Conservation (phyloP, 2,888 invertebrate species). For the Catonia carolina region DNA sequence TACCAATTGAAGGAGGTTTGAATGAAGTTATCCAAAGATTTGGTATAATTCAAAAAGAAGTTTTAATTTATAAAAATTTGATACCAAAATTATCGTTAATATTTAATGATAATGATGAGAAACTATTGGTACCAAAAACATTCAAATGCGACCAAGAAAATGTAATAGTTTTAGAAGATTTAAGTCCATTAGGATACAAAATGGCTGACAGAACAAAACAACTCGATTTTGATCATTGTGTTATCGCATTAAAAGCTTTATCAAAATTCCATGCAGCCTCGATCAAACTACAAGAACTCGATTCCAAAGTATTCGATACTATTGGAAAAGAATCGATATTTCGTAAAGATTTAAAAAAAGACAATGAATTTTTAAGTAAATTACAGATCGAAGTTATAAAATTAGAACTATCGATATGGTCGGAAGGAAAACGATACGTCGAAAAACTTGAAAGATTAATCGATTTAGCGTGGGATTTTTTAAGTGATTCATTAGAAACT, state of each 20-base stretch:
- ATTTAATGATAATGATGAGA: neutral
- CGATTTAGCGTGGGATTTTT: neutral
- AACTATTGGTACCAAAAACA: neutral
- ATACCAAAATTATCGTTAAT: neutral
- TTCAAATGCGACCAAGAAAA: neutral
- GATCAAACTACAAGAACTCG: neutral
- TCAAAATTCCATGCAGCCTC: constrained; percentile 3
- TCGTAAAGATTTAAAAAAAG: neutral
- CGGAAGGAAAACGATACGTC: neutral
- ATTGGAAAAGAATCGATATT: neutral
- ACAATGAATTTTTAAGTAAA: neutral
- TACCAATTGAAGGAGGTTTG: neutral
- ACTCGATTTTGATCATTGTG: neutral
- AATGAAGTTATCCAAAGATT: neutral
- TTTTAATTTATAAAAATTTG: neutral
- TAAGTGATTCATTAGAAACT: neutral
- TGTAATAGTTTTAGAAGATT: neutral
- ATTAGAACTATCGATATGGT: neutral
- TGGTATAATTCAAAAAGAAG: neutral
- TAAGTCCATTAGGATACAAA: neutral
- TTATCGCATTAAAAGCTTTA: neutral
- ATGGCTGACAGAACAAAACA: constrained; percentile 1
- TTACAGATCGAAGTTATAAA: neutral
- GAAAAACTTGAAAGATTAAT: neutral
- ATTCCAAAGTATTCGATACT: no score